These are phyloP conservation scores for Encarsia formosa DNA, from an alignment of 2,888 invertebrate species.

Conservation along the genomic window DNA sequence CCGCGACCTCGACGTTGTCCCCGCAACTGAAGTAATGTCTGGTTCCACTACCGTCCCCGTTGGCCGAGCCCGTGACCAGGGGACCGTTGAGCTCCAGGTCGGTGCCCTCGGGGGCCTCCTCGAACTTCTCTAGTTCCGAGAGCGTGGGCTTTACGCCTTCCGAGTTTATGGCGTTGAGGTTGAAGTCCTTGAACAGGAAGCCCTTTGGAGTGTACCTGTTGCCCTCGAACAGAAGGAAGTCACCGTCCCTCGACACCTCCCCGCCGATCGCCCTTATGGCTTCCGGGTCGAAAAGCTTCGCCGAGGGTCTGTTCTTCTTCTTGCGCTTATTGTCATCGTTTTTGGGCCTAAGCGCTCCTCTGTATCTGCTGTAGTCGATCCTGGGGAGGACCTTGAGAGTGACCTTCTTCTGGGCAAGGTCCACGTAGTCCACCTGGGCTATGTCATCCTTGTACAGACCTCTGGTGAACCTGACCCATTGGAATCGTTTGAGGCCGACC, in stretches of 20 bases:
- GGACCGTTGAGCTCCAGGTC: slow-evolving; percentile 71
- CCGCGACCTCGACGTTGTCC: slow-evolving; percentile 94
- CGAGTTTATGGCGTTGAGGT: slow-evolving; percentile 89
- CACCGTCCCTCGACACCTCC: slow-evolving; percentile 94
- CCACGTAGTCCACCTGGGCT: slow-evolving; percentile 97
- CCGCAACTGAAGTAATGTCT: slow-evolving; percentile 87
- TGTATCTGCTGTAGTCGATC: slow-evolving; percentile 89
- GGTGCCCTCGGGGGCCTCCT: slow-evolving; percentile 84
- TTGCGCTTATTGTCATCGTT: slow-evolving; percentile 83
- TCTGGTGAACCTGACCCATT: slow-evolving; percentile 96
- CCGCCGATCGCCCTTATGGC: slow-evolving; percentile 91
- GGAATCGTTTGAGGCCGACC: slow-evolving; percentile 86
- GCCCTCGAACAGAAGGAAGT: slow-evolving; percentile 93
- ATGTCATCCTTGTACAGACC: slow-evolving; percentile 90
- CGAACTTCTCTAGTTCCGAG: slow-evolving; percentile 90
- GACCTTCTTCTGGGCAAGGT: slow-evolving; percentile 94
- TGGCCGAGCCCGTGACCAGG: slow-evolving; percentile 49
- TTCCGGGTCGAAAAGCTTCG: slow-evolving; percentile 94
- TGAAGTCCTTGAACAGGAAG: slow-evolving; percentile 92
- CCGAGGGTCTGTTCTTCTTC: slow-evolving; percentile 81
- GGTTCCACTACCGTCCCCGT: slow-evolving; percentile 68
- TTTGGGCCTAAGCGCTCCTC: slow-evolving; percentile 85
- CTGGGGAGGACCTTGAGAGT: slow-evolving; percentile 91
- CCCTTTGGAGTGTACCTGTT: slow-evolving; percentile 92
- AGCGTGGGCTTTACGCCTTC: slow-evolving; percentile 94